Conservation (phyloP, 1,140 invertebrate genomes). For the Harpegnathos saltator region DNA sequence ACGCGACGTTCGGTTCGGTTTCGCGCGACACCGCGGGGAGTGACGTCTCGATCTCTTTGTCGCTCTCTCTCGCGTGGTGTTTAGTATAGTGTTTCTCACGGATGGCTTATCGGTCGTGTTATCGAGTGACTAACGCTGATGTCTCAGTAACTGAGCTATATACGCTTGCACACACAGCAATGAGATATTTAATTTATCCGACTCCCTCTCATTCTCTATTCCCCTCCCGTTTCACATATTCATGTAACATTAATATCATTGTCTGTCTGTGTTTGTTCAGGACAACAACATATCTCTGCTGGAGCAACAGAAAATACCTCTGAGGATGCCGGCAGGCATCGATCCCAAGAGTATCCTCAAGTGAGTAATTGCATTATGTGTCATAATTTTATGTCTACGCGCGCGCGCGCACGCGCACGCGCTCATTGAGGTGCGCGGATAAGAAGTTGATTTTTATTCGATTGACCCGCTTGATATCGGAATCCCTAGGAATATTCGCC, state of each 20-base stretch:
- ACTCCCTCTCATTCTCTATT: conserved; percentile 3
- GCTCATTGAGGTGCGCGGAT: too few relatives aligned
- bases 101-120: conserved; percentile 35
- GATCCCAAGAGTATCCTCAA: conserved; percentile 90
- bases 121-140: conserved; percentile 45
- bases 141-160: conserved; percentile 45
- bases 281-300: conserved; percentile 85
- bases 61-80: background rate
- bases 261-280: conserved; percentile 73
- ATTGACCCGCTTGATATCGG: too few relatives aligned
- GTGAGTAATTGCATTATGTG: conserved; percentile 85
- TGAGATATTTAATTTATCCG: conserved; percentile 31
- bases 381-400: background rate
- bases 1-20: conserved; percentile 4
- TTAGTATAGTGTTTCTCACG: conserved; percentile 28
- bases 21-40: too few relatives aligned
- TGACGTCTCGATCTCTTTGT: too few relatives aligned
- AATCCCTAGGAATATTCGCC: background rate
- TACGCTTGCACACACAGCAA: conserved; percentile 41
- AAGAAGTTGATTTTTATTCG: too few relatives aligned
- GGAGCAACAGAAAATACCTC: conserved; percentile 86
- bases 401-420: too few relatives aligned
- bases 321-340: conserved; percentile 86
- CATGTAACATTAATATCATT: conserved; percentile 4
- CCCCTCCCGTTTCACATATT: too few relatives aligned